These are phyloP conservation scores for Chalcis sispes DNA, from an alignment of 2,888 invertebrate genomes.

Conservation along the genomic window DNA sequence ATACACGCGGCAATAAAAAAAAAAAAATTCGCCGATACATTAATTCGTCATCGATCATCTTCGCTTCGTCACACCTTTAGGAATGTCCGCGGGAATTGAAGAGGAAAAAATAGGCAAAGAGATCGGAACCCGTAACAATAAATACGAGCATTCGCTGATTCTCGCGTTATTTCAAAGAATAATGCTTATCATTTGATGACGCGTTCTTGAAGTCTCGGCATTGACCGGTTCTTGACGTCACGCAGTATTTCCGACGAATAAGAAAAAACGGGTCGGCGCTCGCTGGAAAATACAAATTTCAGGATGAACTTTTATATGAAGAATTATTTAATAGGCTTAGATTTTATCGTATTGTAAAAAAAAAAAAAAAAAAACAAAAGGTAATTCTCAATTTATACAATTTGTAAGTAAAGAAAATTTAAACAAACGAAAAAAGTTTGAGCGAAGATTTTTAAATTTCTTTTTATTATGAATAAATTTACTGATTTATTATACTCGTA, in stretches of 20 bases:
- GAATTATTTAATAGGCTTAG: too few species aligned
- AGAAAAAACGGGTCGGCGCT: neutral
- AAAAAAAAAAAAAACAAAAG: too few species aligned
- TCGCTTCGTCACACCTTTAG: slow-evolving; percentile 23
- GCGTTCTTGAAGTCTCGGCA: neutral
- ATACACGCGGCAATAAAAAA: neutral
- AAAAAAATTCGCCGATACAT: slow-evolving; percentile 9
- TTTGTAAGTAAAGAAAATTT: too few species aligned
- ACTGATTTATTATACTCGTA: too few species aligned
- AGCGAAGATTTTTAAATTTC: too few species aligned
- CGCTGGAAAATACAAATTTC: neutral
- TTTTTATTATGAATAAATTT: too few species aligned
- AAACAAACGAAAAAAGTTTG: too few species aligned
- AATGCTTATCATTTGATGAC: slow-evolving; percentile 35
- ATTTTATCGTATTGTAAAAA: too few species aligned
- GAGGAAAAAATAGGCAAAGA: neutral
- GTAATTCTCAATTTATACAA: too few species aligned
- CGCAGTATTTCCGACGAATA: slow-evolving; percentile 31
- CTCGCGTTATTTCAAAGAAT: slow-evolving; percentile 18
- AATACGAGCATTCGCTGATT: slow-evolving; percentile 13
- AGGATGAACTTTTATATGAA: too few species aligned
- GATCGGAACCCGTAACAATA: neutral
- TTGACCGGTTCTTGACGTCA: slow-evolving; percentile 32
- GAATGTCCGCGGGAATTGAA: slow-evolving; percentile 26
- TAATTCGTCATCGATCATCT: neutral